phyloP scores from a whole-genome alignment of 2,888 invertebrate genomes.

The Epinotia nisella region DNA sequence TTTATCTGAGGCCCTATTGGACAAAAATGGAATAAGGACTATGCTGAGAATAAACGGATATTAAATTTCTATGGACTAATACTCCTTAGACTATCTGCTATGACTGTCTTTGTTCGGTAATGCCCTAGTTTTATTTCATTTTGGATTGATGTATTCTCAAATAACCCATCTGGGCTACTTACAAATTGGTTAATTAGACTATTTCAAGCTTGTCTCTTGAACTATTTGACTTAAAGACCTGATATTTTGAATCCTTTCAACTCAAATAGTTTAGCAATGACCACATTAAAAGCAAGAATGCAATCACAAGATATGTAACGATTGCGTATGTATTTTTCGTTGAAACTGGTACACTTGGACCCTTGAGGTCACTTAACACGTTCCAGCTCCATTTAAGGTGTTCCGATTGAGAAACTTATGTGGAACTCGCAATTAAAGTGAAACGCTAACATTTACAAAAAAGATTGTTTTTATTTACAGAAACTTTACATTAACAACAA shows the following conservation, averaged over 20 bases:
- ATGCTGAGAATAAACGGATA: too few relatives aligned
- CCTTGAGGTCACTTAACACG: slow-evolving; percentile 31
- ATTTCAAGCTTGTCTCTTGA: background rate
- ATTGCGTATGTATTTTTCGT: slow-evolving; percentile 17
- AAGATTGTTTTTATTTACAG: slow-evolving; percentile 82
- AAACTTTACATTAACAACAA: slow-evolving; percentile 79
- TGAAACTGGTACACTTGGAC: slow-evolving; percentile 19
- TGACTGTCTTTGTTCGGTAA: too few relatives aligned
- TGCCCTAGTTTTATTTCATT: too few relatives aligned
- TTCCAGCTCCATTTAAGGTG: slow-evolving; percentile 55
- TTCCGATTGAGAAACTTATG: slow-evolving; percentile 53
- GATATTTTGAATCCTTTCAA: background rate
- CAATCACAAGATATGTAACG: slow-evolving; percentile 19
- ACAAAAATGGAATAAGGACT: too few relatives aligned
- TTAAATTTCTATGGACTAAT: too few relatives aligned
- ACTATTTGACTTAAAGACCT: background rate
- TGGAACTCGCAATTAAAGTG: slow-evolving; percentile 49
- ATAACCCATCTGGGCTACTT: too few relatives aligned
- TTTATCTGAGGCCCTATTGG: background rate
- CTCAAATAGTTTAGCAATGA: background rate
- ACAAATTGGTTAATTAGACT: too few relatives aligned
- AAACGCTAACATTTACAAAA: slow-evolving; percentile 60
- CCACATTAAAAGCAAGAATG: slow-evolving; percentile 14
- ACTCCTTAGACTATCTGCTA: too few relatives aligned
- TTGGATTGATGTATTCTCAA: too few relatives aligned